These are phyloP conservation scores for Scolopax bukidnonensis DNA, from an alignment of 2,797 vertebrate species.

Conservation along the genomic window DNA sequence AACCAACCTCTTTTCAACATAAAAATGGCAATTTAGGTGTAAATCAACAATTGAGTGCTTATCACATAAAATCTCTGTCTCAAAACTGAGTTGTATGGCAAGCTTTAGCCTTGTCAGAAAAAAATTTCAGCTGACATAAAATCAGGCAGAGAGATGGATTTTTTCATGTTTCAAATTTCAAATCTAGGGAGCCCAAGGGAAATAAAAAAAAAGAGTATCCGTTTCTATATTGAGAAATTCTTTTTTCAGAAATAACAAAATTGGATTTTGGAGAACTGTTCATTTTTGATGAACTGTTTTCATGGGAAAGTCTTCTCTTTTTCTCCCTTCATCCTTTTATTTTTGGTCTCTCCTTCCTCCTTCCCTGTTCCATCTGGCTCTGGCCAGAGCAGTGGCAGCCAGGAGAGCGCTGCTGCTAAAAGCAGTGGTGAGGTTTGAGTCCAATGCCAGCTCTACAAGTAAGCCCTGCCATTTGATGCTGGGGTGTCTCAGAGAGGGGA, in stretches of 20 bases:
- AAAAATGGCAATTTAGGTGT: background rate
- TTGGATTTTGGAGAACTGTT: background rate
- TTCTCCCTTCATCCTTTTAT: background rate
- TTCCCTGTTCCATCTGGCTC: background rate
- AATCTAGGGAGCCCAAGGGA: background rate
- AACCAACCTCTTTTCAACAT: background rate
- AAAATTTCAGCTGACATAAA: background rate
- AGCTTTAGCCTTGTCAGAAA: background rate
- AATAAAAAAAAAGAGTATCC: fast-evolving
- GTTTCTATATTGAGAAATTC: background rate
- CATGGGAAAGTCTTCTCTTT: background rate
- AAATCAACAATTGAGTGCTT: background rate
- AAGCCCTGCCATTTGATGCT: background rate
- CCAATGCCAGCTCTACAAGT: background rate
- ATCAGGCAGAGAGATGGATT: background rate
- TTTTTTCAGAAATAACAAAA: background rate
- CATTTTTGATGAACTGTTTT: background rate
- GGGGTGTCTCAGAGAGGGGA: fast-evolving
- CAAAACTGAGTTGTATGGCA: background rate
- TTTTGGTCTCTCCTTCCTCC: background rate
- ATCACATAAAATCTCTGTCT: background rate
- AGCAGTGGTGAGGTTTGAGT: background rate
- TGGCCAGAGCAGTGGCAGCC: background rate
- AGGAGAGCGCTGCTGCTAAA: background rate
- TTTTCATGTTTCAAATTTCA: background rate